These are phyloP conservation scores for Coleophora deauratella DNA, from an alignment of 2,888 invertebrate species.

Conservation along the genomic window DNA sequence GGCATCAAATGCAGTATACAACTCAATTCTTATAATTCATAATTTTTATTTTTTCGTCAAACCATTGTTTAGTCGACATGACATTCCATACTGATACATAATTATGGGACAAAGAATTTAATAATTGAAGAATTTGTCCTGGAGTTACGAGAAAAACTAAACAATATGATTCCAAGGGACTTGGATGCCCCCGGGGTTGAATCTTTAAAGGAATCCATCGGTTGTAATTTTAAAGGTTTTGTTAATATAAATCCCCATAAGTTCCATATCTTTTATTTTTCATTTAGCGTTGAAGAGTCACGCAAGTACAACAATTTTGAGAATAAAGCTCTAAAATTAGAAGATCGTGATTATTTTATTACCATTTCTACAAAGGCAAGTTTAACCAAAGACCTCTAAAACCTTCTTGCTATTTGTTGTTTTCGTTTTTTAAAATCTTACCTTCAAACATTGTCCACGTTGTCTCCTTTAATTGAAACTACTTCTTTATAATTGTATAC, in stretches of 20 bases:
- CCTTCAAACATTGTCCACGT: no score
- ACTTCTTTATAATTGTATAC: no score
- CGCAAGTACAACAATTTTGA: no score
- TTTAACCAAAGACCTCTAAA: no score
- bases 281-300: no score
- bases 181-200: conserved; percentile 30
- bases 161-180: conserved; percentile 36
- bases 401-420: no score
- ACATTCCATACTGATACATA: conserved; percentile 35
- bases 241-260: conserved; percentile 4
- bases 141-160: conserved; percentile 49
- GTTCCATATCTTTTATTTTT: no score
- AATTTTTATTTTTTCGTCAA: conserved; percentile 55
- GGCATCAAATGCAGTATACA: conserved; percentile 24
- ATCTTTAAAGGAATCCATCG: conserved; percentile 21
- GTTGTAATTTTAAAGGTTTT: conserved; percentile 24
- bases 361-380: no score
- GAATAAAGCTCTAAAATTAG: no score
- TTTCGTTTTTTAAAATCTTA: no score
- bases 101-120: conserved; percentile 49
- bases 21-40: conserved; percentile 56
- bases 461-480: no score
- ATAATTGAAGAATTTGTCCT: conserved; percentile 55
- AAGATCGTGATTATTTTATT: no score
- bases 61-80: conserved; percentile 43